A percentile compares a stretch with the other conserved stretches of the same genome.
These are phyloP conservation scores for Gasterosteus nipponicus DNA, from an alignment of 2,113 vertebrate genomes.

Conservation along the genomic window DNA sequence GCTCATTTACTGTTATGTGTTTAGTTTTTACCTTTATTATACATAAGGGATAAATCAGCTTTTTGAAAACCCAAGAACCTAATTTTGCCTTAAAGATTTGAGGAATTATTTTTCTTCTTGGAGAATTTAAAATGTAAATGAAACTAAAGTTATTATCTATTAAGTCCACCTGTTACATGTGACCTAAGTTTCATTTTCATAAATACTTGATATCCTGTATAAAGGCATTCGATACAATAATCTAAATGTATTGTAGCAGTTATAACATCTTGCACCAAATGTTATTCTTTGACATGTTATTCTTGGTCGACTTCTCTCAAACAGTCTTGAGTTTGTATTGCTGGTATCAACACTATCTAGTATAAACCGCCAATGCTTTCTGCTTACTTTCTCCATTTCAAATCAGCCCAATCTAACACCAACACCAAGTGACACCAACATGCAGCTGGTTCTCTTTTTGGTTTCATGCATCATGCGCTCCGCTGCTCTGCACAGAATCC, in stretches of 20 bases:
- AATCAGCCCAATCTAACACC: background rate
- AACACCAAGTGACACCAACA: background rate
- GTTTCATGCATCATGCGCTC: slow-evolving; percentile 9
- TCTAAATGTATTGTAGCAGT: background rate
- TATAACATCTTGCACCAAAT: background rate
- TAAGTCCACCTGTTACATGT: background rate
- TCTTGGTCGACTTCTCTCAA: background rate
- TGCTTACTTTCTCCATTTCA: background rate
- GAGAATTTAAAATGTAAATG: background rate
- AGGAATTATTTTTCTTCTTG: background rate
- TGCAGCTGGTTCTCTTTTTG: slow-evolving; percentile 24
- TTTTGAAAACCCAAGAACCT: background rate
- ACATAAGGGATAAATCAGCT: too few species aligned
- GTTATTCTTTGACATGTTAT: background rate
- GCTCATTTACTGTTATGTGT: background rate
- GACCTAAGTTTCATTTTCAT: background rate
- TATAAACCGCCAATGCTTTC: background rate
- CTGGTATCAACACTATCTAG: background rate
- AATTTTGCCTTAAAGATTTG: background rate
- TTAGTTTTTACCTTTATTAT: background rate
- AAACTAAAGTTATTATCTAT: background rate
- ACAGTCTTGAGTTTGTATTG: background rate
- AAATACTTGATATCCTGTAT: background rate
- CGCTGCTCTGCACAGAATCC: slow-evolving; percentile 35
- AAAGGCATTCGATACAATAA: background rate